A percentile compares a stretch with the other conserved stretches of the same genome.
These are phyloP conservation scores for Notolabrus celidotus DNA, from an alignment of 2,797 vertebrate species.

Conservation along the genomic window DNA sequence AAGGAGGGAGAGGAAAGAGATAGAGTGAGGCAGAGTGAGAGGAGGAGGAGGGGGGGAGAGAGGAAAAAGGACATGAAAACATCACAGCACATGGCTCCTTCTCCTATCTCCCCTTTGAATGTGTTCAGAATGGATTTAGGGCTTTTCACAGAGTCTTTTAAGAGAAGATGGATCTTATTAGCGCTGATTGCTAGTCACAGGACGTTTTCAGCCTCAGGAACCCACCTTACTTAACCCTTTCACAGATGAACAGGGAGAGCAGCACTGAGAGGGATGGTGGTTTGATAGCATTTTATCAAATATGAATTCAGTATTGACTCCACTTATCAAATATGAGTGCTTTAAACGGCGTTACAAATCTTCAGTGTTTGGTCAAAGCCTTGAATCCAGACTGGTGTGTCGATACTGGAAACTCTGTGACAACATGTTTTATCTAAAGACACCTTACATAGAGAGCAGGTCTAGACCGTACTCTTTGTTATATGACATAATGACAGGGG, in stretches of 20 bases:
- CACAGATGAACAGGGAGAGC: constrained; percentile 28
- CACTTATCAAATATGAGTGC: constrained; percentile 5
- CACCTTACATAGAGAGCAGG: too few relatives aligned
- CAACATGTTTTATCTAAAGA: too few relatives aligned
- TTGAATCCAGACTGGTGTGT: not conserved
- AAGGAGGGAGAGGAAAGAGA: not conserved
- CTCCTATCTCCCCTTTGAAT: constrained; percentile 92
- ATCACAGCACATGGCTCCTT: constrained; percentile 81
- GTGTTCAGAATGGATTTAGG: constrained; percentile 93
- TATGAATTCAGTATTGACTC: constrained; percentile 26
- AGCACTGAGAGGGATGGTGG: not conserved
- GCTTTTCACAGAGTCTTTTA: constrained; percentile 93
- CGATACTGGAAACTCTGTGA: too few relatives aligned
- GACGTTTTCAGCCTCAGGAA: constrained; percentile 83
- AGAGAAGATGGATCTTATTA: constrained; percentile 96
- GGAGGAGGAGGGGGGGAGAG: not conserved
- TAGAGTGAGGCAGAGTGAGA: constrained; percentile 7
- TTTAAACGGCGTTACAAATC: not conserved
- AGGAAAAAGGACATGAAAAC: constrained; percentile 57
- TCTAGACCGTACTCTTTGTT: too few relatives aligned
- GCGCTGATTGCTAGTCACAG: constrained; percentile 92
- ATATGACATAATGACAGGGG: too few relatives aligned
- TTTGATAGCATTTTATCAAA: constrained; percentile 31
- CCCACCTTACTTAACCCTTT: constrained; percentile 87
- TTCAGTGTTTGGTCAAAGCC: not conserved